phyloP scores from a whole-genome alignment of 2,888 invertebrate genomes.

The Cephus spinipes region DNA sequence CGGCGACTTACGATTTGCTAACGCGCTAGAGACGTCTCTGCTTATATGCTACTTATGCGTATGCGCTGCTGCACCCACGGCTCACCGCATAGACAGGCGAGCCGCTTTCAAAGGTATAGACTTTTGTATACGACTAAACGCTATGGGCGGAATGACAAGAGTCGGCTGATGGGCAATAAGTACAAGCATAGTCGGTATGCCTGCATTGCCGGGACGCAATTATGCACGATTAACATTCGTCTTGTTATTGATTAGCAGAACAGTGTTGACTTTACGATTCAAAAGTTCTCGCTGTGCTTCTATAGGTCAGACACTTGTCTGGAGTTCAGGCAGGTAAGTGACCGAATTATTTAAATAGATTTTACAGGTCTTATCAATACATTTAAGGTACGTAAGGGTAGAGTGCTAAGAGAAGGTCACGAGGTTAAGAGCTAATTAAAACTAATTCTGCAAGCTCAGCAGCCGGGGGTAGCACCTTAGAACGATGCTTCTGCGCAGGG shows the following conservation, averaged over 20 bases:
- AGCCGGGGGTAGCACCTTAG: too few species aligned
- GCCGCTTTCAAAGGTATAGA: not conserved
- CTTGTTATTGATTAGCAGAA: not conserved
- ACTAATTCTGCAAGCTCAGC: too few species aligned
- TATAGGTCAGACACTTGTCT: not conserved
- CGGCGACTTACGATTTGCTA: conserved; percentile 22
- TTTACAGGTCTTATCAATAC: not conserved
- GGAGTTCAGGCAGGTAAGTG: not conserved
- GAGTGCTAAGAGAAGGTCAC: not conserved
- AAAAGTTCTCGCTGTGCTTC: not conserved
- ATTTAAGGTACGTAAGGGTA: not conserved
- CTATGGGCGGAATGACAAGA: too few species aligned
- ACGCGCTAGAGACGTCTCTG: conserved; percentile 29
- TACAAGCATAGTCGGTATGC: not conserved
- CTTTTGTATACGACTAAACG: not conserved
- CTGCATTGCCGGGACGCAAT: too few species aligned
- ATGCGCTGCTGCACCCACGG: not conserved
- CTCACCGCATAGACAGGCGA: not conserved
- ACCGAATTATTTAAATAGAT: not conserved
- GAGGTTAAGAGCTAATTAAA: not conserved
- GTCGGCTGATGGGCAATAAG: not conserved
- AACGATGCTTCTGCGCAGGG: too few species aligned
- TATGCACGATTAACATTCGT: not conserved
- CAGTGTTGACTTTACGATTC: not conserved
- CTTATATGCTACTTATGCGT: conserved; percentile 26